Evolutionary conservation across 2,113 vertebrate species (phyloP).

Genomic region (Crotalus horridus): DNA sequence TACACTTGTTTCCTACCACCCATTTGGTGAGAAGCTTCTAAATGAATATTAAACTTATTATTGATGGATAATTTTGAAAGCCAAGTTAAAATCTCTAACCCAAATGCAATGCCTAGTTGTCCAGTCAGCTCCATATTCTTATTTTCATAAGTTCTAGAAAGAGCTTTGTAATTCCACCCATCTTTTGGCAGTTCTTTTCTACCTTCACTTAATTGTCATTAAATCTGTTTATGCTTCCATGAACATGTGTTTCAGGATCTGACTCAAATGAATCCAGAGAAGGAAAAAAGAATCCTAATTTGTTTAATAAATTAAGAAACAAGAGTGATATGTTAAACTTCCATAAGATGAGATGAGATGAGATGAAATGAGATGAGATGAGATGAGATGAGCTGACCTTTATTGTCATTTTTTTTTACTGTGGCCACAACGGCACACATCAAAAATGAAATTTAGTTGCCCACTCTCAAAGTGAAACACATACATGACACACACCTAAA

Average conservation of each 20-base stretch:
- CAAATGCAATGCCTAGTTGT: not conserved
- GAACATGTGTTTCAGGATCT: not conserved
- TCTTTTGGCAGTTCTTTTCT: not conserved
- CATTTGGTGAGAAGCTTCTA: not conserved
- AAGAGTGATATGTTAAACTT: not conserved
- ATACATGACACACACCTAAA: no score
- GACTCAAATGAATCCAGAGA: not conserved
- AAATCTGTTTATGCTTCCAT: not conserved
- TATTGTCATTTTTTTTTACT: no score
- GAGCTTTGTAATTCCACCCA: not conserved
- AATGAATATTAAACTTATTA: not conserved
- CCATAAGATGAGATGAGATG: no score
- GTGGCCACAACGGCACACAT: no score
- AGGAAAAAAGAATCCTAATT: not conserved
- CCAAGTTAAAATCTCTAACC: not conserved
- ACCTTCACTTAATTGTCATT: not conserved
- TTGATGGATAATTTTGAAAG: not conserved
- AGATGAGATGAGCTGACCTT: no score
- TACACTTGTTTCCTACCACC: not conserved
- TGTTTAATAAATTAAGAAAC: not conserved
- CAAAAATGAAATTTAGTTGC: no score
- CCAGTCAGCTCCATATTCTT: no score
- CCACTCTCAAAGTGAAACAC: no score
- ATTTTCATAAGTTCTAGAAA: not conserved
- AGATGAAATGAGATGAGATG: no score